phyloP scores from a whole-genome alignment of 2,888 invertebrate species.

The Stegana nigrithorax region DNA sequence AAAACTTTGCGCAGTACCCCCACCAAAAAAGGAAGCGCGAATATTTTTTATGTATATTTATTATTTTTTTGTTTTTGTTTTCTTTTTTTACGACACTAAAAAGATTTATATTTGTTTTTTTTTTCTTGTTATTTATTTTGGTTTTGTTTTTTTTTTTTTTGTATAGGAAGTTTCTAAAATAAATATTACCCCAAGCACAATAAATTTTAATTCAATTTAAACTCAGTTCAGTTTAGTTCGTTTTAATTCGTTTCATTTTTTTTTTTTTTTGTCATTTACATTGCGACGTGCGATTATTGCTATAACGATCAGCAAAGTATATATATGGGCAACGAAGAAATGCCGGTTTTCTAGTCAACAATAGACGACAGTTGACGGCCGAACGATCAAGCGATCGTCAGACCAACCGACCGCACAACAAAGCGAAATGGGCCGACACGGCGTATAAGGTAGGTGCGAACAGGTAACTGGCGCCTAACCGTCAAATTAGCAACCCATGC shows the following conservation, averaged over 20 bases:
- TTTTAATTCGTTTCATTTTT: background rate
- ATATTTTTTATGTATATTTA: background rate
- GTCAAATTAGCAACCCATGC: background rate
- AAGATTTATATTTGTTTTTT: slow-evolving; percentile 38
- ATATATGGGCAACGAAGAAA: slow-evolving; percentile 1
- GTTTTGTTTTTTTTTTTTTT: slow-evolving; percentile 28
- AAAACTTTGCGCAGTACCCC: background rate
- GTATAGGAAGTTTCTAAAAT: slow-evolving; percentile 51
- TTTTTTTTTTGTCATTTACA: background rate
- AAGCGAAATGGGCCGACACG: too few relatives aligned
- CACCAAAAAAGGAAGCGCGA: slow-evolving; percentile 49
- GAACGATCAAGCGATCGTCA: background rate
- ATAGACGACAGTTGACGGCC: too few relatives aligned
- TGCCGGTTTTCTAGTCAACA: slow-evolving; percentile 1
- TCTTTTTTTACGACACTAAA: slow-evolving; percentile 37
- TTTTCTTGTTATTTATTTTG: slow-evolving; percentile 25
- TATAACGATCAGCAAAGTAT: background rate
- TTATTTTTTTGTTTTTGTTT: slow-evolving; percentile 18
- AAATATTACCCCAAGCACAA: too few relatives aligned
- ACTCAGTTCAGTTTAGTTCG: background rate
- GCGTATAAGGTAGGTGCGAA: background rate
- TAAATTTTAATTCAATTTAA: too few relatives aligned
- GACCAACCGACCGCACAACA: background rate
- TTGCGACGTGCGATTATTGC: background rate
- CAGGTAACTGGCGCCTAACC: background rate